Percentiles rank a stretch among this genome's conserved stretches.
phyloP scores from a whole-genome alignment of 1,140 invertebrate species.

The Hycleus cichorii region DNA sequence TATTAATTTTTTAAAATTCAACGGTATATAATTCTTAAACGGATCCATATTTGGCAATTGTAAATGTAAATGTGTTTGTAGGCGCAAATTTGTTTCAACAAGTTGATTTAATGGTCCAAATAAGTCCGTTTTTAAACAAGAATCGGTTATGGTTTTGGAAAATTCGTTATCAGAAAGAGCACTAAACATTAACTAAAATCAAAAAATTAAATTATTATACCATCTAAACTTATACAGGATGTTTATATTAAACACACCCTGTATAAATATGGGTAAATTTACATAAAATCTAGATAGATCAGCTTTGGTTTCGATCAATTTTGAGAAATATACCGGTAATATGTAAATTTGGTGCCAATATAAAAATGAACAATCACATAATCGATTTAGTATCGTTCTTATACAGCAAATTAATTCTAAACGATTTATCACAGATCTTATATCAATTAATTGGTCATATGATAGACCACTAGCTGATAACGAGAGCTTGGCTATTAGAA shows the following conservation, averaged over 20 bases:
- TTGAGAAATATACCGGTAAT: conserved; percentile 67
- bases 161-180: conserved; percentile 54
- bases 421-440: conserved; percentile 52
- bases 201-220: conserved; percentile 10
- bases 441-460: conserved; percentile 47
- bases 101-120: conserved; percentile 72
- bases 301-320: conserved; percentile 55
- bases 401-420: conserved; percentile 57
- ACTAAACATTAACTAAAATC: conserved; percentile 56
- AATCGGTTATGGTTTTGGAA: conserved; percentile 27
- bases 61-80: conserved; percentile 86
- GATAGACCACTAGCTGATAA: conserved; percentile 54
- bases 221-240: too few relatives aligned
- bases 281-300: conserved; percentile 55
- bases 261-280: conserved; percentile 29
- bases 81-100: conserved; percentile 83
- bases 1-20: conserved; percentile 28
- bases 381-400: conserved; percentile 48
- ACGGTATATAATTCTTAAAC: conserved; percentile 30
- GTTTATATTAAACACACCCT: too few relatives aligned
- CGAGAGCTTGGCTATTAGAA: conserved; percentile 58
- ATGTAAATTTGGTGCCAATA: conserved; percentile 71
- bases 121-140: conserved; percentile 45
- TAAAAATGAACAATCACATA: conserved; percentile 69
- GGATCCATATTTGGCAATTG: conserved; percentile 60